Evolutionary conservation across 2,888 invertebrate genomes (phyloP).

Genomic region (Andrena praecox): DNA sequence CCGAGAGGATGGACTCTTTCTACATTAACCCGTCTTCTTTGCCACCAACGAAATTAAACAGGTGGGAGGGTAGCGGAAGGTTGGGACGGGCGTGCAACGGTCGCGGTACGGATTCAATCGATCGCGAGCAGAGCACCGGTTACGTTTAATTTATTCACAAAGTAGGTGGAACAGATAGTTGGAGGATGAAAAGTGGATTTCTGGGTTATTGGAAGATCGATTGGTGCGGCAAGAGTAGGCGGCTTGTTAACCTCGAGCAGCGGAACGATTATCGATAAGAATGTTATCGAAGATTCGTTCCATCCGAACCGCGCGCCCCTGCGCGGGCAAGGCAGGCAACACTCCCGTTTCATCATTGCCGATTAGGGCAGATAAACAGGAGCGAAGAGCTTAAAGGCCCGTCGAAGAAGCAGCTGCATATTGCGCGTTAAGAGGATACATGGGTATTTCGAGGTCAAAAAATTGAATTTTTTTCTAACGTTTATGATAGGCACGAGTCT

Average conservation of each 20-base stretch:
- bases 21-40: background rate
- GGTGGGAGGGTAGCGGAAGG: too few relatives aligned
- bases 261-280: constrained; percentile 49
- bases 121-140: constrained; percentile 11
- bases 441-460: too few relatives aligned
- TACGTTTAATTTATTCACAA: constrained; percentile 36
- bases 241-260: constrained; percentile 37
- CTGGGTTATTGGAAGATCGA: constrained; percentile 49
- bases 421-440: too few relatives aligned
- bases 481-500: too few relatives aligned
- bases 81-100: too few relatives aligned
- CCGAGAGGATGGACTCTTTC: constrained; percentile 19
- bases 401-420: constrained; percentile 21
- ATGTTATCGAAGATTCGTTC: constrained; percentile 49
- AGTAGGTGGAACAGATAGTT: constrained; percentile 15
- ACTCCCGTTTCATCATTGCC: constrained; percentile 32
- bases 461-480: too few relatives aligned
- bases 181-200: constrained; percentile 41
- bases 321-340: background rate
- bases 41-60: too few relatives aligned
- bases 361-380: constrained; percentile 56
- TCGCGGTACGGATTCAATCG: background rate
- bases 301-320: background rate
- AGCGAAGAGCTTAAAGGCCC: constrained; percentile 48
- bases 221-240: constrained; percentile 10